phyloP scores from a whole-genome alignment of 2,113 vertebrate genomes.

The Brienomyrus longianalis region DNA sequence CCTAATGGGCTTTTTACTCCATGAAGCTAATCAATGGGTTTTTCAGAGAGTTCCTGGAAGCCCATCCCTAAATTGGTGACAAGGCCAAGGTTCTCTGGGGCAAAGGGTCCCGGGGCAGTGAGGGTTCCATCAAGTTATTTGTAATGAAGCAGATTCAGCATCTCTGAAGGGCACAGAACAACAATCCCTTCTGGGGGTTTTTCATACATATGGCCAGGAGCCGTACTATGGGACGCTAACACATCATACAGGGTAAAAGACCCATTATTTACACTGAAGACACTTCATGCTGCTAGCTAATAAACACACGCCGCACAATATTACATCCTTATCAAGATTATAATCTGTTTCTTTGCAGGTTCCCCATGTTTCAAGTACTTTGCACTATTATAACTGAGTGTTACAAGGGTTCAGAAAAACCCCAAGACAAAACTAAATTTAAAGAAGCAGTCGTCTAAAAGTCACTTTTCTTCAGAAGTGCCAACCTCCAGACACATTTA shows the following conservation, averaged over 20 bases:
- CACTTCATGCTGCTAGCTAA: background rate
- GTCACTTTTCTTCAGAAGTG: constrained; percentile 69
- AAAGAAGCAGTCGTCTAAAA: constrained; percentile 68
- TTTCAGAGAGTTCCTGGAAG: constrained; percentile 16
- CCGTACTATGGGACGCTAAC: background rate
- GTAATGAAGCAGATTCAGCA: constrained; percentile 27
- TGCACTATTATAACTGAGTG: background rate
- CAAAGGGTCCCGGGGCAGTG: constrained; percentile 48
- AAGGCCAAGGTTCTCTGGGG: constrained; percentile 43
- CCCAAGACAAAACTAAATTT: constrained; percentile 57
- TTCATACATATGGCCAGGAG: background rate
- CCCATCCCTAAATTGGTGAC: constrained; percentile 6
- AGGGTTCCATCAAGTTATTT: constrained; percentile 64
- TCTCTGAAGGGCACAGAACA: background rate
- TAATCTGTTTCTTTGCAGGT: background rate
- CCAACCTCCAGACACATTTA: constrained; percentile 77
- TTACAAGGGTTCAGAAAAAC: constrained; percentile 42
- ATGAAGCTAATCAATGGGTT: constrained; percentile 8
- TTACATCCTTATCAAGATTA: background rate
- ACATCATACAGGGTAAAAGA: constrained; percentile 39
- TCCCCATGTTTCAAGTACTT: background rate
- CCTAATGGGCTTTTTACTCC: constrained; percentile 1
- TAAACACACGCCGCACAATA: background rate
- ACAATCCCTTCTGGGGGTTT: background rate
- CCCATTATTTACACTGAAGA: background rate